Percentiles rank a stretch among this genome's conserved stretches.
phyloP scores from a whole-genome alignment of 2,888 invertebrate species.

The Napeogenes sylphis region DNA sequence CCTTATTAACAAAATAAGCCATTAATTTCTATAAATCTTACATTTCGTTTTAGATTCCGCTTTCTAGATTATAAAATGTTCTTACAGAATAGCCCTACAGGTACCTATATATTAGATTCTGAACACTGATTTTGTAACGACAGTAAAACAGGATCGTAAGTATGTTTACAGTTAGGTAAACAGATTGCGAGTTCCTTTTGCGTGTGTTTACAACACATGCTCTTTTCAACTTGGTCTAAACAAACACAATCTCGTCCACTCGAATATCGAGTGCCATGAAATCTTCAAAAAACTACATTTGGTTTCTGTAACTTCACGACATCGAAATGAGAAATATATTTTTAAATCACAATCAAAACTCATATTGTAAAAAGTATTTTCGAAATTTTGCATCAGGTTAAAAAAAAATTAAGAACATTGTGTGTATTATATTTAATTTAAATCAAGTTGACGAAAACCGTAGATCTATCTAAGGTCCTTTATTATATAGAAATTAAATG shows the following conservation, averaged over 20 bases:
- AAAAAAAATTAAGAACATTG: slow-evolving; percentile 7
- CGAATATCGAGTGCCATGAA: slow-evolving; percentile 23
- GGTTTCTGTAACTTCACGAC: too few relatives aligned
- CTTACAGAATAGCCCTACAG: too few relatives aligned
- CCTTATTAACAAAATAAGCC: too few relatives aligned
- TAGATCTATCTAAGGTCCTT: too few relatives aligned
- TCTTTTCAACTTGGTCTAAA: slow-evolving; percentile 20
- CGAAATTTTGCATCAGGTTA: slow-evolving; percentile 9
- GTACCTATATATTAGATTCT: neutral
- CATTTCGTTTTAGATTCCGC: too few relatives aligned
- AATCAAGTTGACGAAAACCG: too few relatives aligned
- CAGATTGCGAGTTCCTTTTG: slow-evolving; percentile 20
- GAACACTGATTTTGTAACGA: neutral
- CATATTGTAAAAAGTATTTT: neutral
- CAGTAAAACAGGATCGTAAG: slow-evolving; percentile 14
- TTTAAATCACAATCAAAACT: neutral
- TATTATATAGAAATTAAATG: too few relatives aligned
- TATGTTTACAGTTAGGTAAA: slow-evolving; percentile 20
- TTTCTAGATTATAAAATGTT: too few relatives aligned
- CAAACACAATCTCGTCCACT: slow-evolving; percentile 23
- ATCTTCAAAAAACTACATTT: neutral
- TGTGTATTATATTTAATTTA: too few relatives aligned
- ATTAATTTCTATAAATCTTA: too few relatives aligned
- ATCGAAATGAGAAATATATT: neutral
- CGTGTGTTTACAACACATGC: slow-evolving; percentile 32